Conservation (phyloP, 2,888 invertebrate species). For the Nemurella pictetii region DNA sequence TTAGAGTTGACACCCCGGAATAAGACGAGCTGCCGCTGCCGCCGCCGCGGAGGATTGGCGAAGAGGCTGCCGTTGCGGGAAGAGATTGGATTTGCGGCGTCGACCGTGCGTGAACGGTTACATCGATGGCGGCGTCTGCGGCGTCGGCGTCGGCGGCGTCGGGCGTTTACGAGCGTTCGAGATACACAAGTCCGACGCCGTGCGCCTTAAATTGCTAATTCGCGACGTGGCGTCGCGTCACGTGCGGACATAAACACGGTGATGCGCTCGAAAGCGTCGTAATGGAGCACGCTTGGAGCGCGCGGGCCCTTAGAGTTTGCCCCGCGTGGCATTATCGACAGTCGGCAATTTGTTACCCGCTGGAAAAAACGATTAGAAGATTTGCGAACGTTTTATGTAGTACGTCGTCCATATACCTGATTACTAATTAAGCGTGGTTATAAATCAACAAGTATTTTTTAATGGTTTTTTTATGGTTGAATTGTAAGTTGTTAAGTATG, state of each 20-base stretch:
- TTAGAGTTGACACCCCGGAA: background rate
- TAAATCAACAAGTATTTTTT: background rate
- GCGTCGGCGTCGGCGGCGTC: background rate
- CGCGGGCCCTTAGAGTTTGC: background rate
- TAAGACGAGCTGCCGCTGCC: background rate
- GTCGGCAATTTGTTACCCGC: background rate
- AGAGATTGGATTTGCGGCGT: slow-evolving; percentile 38
- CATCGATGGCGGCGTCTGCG: slow-evolving; percentile 13
- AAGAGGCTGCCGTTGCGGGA: slow-evolving; percentile 21
- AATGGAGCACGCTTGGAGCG: background rate
- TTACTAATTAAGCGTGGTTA: background rate
- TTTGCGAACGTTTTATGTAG: background rate
- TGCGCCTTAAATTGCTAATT: background rate
- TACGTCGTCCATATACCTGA: background rate
- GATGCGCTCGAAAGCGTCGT: background rate
- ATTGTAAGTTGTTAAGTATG: too few species aligned
- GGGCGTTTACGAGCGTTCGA: background rate
- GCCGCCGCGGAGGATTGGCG: background rate
- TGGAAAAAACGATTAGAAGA: background rate
- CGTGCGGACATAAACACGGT: background rate
- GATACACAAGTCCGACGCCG: background rate
- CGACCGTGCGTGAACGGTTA: slow-evolving; percentile 33
- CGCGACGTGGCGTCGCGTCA: background rate
- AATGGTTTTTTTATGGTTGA: too few species aligned
- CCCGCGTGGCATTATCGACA: background rate